Base-by-base conservation (phyloP, 2,113 vertebrate species). In the Ranitomeya imitator region DNA sequence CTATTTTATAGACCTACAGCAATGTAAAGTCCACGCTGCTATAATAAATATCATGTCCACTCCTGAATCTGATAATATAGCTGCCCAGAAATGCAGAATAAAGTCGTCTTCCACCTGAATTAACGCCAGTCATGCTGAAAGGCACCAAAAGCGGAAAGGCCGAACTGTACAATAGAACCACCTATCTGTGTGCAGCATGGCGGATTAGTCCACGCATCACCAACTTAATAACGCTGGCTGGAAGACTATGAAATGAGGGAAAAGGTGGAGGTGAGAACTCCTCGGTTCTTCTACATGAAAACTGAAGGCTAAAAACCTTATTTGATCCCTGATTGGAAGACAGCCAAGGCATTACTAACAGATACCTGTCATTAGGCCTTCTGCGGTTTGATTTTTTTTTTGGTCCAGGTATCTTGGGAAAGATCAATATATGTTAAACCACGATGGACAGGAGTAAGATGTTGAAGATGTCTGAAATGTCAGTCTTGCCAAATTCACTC, bases 41-140 rank as follows among this genome's bases (percentile, higher is more conserved):
- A 52, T 76, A 21, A 76, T 76, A 76, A 21, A 76, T 76, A 76
- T 76, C 73, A 76, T 76, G 73, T 76, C 45, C 71, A 74, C 31
- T 21, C 7, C 73, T 76, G 45, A 14, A 76, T 45, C 16, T 52
- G 37, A 76, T 52, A 52, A 76, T 21, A 76, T 52, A 52, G 16
- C 73, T 76, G 73, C 18, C 73, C 45, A 76, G 37, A 21, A 76
- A 6, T 51, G 37, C 73, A 76, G 73, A 76, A 76, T 76, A 52
- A 76, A 76, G 37, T 52, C 73, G 21, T 52, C 73, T 76, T 52
- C 73, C 73, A 52, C 37, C 73, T 76, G 37, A 76, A 76, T 45
- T 52, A 76, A 18, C 15, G 8, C 52, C 73, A 76, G 73, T 76
- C 73, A 76, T 76, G 73, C 73, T 76, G 73, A 76, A 76, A 76